Percentiles rank a stretch among this genome's conserved stretches.
Conservation (phyloP, 2,888 invertebrate species). For the Aphodius sticticus region DNA sequence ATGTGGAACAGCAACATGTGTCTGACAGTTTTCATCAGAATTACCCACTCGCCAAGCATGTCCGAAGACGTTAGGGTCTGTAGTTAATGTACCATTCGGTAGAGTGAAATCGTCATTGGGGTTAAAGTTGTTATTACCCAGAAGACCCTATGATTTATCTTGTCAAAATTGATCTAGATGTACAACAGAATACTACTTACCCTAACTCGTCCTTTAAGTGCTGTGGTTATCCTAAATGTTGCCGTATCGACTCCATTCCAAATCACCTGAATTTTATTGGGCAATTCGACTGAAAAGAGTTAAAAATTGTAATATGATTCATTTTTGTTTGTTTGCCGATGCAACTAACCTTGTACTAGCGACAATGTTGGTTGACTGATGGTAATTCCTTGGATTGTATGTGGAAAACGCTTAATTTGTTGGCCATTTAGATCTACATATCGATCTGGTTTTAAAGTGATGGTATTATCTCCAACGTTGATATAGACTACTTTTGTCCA, state of each 20-base stretch:
- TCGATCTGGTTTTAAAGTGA: constrained; percentile 23
- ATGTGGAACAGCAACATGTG: neutral
- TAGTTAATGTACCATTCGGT: constrained; percentile 8
- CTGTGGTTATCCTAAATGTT: neutral
- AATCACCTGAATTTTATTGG: constrained; percentile 23
- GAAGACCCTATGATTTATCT: constrained; percentile 6
- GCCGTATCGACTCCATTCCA: constrained; percentile 21
- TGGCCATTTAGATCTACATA: constrained; percentile 18
- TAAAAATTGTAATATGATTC: neutral
- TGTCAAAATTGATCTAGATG: neutral
- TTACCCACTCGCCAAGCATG: constrained; percentile 16
- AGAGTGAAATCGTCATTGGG: constrained; percentile 15
- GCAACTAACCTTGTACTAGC: constrained; percentile 19
- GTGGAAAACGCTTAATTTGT: constrained; percentile 16
- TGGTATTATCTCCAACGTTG: constrained; percentile 12
- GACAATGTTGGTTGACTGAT: constrained; percentile 20
- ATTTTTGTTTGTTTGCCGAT: neutral
- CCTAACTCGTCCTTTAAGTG: neutral
- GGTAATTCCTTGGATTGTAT: neutral
- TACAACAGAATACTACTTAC: neutral
- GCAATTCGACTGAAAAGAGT: constrained; percentile 20
- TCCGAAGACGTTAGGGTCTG: constrained; percentile 14
- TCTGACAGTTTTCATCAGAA: neutral
- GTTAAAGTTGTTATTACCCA: constrained; percentile 9
- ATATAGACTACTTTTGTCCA: constrained; percentile 12